These are phyloP conservation scores for Rafetus swinhoei DNA, from an alignment of 2,113 vertebrate species.

Conservation along the genomic window DNA sequence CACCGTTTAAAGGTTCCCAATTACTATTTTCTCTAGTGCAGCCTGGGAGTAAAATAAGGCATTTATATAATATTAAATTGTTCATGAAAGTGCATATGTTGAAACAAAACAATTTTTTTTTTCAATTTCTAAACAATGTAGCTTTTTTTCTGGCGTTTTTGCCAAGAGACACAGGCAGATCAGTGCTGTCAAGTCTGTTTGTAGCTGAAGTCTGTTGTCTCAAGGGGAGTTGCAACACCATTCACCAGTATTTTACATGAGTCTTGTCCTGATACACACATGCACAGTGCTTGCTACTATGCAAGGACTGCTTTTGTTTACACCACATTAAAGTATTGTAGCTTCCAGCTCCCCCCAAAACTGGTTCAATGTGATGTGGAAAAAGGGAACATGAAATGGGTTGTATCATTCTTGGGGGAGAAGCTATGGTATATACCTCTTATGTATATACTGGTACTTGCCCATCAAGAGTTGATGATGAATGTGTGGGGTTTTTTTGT, in stretches of 20 bases:
- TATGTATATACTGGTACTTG: slow-evolving; percentile 19
- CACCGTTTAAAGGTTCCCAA: slow-evolving; percentile 27
- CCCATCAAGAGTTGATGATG: slow-evolving; percentile 34
- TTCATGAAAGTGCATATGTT: neutral
- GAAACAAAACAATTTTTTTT: neutral
- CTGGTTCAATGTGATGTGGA: neutral
- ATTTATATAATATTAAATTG: neutral
- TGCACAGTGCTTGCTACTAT: neutral
- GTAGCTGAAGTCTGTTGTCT: slow-evolving; percentile 6
- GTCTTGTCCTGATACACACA: accelerated
- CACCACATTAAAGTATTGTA: neutral
- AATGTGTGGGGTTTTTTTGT: neutral
- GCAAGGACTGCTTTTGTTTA: neutral
- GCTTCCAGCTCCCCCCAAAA: slow-evolving; percentile 30
- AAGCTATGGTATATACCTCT: neutral
- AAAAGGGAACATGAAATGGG: neutral
- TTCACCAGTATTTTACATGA: neutral
- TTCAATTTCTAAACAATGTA: neutral
- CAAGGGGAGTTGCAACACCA: neutral
- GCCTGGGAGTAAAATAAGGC: slow-evolving; percentile 25
- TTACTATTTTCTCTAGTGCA: slow-evolving; percentile 23
- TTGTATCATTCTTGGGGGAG: neutral
- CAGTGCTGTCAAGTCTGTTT: neutral
- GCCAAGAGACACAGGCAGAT: neutral
- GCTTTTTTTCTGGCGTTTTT: neutral